A percentile compares a stretch with the other conserved stretches of the same genome.
phyloP scores from a whole-genome alignment of 1,140 invertebrate species.

The Bombus picipes region DNA sequence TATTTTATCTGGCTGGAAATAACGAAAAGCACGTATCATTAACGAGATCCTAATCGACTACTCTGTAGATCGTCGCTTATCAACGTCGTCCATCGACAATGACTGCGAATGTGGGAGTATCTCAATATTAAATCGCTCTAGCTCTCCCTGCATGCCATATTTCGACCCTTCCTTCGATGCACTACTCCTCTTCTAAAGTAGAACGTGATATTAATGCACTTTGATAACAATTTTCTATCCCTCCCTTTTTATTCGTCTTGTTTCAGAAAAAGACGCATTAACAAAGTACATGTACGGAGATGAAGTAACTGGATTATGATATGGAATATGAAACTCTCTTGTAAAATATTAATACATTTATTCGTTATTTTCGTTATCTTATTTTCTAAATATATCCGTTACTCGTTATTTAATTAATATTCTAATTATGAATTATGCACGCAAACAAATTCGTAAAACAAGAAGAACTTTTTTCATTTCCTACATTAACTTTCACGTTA shows the following conservation, averaged over 20 bases:
- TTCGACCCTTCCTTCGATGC: conserved; percentile 1
- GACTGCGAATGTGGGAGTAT: neutral
- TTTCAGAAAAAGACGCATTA: neutral
- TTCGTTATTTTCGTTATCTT: neutral
- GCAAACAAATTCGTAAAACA: neutral
- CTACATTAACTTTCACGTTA: neutral
- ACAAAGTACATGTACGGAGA: neutral
- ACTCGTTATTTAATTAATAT: neutral
- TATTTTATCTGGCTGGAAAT: conserved; percentile 10
- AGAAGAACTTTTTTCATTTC: neutral
- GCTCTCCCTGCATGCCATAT: neutral
- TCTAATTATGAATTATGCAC: neutral
- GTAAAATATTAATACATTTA: neutral
- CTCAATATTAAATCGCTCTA: conserved; percentile 18
- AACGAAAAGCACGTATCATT: conserved; percentile 16
- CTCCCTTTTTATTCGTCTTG: neutral
- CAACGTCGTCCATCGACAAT: conserved; percentile 18
- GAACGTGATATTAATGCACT: neutral
- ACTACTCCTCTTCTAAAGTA: neutral
- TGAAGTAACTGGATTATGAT: neutral
- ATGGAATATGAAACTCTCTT: neutral
- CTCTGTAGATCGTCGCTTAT: conserved; percentile 9
- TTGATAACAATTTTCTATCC: neutral
- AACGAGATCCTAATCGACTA: conserved; percentile 31
- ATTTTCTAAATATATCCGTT: neutral